These are phyloP conservation scores for Nomada hirtipes DNA, from an alignment of 2,888 invertebrate genomes.

Conservation along the genomic window DNA sequence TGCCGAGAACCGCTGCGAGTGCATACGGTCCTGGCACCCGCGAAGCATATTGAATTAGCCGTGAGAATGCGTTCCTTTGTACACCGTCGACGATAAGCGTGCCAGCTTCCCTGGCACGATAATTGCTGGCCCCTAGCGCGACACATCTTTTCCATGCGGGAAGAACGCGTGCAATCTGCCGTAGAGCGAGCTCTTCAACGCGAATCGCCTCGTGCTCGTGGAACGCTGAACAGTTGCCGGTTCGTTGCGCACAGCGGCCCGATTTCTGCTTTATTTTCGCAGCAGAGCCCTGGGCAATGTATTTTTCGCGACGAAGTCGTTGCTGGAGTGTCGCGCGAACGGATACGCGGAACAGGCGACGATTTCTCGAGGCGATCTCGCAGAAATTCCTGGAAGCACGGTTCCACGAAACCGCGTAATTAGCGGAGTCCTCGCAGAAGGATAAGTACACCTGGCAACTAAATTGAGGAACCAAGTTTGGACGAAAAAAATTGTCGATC, in stretches of 20 bases:
- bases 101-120: conserved; percentile 6
- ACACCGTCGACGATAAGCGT: conserved; percentile 20
- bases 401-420: too few species aligned
- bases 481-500: too few species aligned
- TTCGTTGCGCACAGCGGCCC: not conserved
- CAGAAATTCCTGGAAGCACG: too few species aligned
- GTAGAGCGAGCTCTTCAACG: conserved; percentile 6
- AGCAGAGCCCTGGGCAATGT: too few species aligned
- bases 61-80: conserved; percentile 45
- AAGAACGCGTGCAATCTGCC: conserved; percentile 33
- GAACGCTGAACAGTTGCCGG: not conserved
- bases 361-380: too few species aligned
- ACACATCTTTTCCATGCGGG: conserved; percentile 5
- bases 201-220: not conserved
- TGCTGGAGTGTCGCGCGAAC: not conserved
- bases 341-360: too few species aligned
- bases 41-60: conserved; percentile 55
- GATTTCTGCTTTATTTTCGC: not conserved
- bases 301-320: not conserved
- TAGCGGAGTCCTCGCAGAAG: too few species aligned
- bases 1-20: conserved; percentile 13
- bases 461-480: too few species aligned
- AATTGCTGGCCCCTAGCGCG: conserved; percentile 22
- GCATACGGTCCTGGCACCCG: conserved; percentile 5
- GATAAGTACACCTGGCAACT: too few species aligned